These are phyloP conservation scores for Phyllotis vaccarum DNA, from an alignment of 2,797 vertebrate species.

Conservation along the genomic window DNA sequence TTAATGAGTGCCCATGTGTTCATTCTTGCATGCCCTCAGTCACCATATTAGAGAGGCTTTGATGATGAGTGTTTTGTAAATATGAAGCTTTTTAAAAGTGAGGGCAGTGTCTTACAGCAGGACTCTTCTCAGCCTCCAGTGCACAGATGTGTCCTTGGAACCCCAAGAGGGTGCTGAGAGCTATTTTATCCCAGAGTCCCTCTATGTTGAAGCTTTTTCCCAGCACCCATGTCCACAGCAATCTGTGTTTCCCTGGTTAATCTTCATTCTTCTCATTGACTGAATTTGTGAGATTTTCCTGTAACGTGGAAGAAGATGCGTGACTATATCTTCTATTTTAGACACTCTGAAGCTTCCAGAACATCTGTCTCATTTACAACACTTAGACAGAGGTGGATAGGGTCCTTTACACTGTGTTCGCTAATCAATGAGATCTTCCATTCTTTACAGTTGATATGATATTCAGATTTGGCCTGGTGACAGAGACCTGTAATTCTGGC, in stretches of 20 bases:
- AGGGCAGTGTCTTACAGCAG: background rate
- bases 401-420: background rate
- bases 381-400: background rate
- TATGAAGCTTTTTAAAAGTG: background rate
- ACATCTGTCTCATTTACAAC: background rate
- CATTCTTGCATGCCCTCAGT: background rate
- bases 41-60: background rate
- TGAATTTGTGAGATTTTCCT: background rate
- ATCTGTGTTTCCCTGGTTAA: background rate
- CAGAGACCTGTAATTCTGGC: background rate
- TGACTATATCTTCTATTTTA: background rate
- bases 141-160: background rate
- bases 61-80: slow-evolving; percentile 27
- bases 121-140: background rate
- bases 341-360: background rate
- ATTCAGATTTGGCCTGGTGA: background rate
- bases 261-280: background rate
- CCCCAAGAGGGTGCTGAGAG: background rate
- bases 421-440: background rate
- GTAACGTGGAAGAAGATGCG: background rate
- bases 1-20: background rate
- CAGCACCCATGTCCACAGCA: background rate
- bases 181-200: background rate
- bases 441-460: background rate
- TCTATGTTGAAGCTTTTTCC: rapidly evolving